phyloP scores from a whole-genome alignment of 1,140 invertebrate species.

The Ylistrum balloti region DNA sequence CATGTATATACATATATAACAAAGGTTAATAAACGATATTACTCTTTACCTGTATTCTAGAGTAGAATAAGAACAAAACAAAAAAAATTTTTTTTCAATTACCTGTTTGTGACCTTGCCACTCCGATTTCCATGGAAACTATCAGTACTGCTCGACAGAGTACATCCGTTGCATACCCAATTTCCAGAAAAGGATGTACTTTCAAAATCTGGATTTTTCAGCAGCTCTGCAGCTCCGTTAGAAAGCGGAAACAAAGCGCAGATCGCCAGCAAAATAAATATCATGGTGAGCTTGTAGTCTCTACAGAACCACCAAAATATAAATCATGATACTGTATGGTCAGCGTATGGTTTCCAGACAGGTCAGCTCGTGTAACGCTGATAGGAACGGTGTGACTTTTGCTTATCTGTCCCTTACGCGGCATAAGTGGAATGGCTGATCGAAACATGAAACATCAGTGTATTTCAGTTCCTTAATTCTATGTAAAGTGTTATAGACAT shows the following conservation, averaged over 20 bases:
- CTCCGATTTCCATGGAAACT: constrained; percentile 3
- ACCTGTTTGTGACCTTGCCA: constrained; percentile 43
- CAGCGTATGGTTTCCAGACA: neutral
- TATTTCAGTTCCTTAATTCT: no score
- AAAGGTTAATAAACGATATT: no score
- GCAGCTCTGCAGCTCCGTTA: constrained; percentile 41
- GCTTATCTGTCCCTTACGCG: neutral
- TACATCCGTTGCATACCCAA: constrained; percentile 45
- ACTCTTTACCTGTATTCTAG: no score
- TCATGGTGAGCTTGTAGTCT: neutral
- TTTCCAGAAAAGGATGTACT: constrained; percentile 41
- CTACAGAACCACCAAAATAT: neutral
- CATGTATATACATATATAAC: no score
- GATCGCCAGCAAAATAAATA: neutral
- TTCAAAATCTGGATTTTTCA: constrained; percentile 49
- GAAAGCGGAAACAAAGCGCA: neutral
- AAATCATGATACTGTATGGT: neutral
- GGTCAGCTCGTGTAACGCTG: neutral
- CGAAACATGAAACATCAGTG: neutral
- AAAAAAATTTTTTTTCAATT: no score
- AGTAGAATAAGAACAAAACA: no score
- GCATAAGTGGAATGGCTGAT: neutral
- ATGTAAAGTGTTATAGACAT: no score
- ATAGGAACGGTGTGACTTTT: neutral
- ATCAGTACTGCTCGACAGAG: constrained; percentile 15